phyloP scores from a whole-genome alignment of 92 coral and sea anemone species.

The Phymanthus crucifer region DNA sequence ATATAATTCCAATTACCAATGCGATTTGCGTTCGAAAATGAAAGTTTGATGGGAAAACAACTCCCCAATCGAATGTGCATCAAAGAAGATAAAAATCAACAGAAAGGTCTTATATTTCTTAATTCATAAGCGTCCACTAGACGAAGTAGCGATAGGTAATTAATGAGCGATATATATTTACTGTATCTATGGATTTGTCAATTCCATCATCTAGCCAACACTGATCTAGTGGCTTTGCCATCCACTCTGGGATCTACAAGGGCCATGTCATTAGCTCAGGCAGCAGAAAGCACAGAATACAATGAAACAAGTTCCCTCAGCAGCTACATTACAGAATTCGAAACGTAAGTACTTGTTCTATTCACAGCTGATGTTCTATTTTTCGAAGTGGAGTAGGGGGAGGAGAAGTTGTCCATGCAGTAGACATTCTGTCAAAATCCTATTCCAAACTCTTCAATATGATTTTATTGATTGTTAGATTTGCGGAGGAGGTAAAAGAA shows the following conservation, averaged over 20 bases:
- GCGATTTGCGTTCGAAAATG: constrained; percentile 8
- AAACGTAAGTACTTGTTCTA: constrained; percentile 59
- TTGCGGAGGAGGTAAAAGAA: constrained; percentile 82
- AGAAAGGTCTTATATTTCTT: neutral
- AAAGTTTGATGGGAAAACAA: constrained; percentile 27
- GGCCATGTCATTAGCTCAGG: constrained; percentile 1
- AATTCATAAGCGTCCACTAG: no score
- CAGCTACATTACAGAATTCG: constrained; percentile 76
- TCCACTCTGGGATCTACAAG: neutral
- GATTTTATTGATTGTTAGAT: constrained; percentile 32
- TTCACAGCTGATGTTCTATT: neutral
- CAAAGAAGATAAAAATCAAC: constrained; percentile 11
- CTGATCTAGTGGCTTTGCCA: neutral
- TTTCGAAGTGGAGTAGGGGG: neutral
- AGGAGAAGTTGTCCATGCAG: neutral
- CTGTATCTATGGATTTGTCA: no score
- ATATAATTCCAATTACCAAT: neutral
- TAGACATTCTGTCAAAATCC: neutral
- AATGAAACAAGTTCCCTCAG: constrained; percentile 41
- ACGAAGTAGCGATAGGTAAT: no score
- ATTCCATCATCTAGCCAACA: neutral
- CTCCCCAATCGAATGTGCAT: neutral
- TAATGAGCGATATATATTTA: no score
- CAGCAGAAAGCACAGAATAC: constrained; percentile 17
- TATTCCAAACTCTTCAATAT: neutral